A percentile compares a stretch with the other conserved stretches of the same genome.
Conservation (phyloP, 2,113 vertebrate species). For the Tupaia chinensis region DNA sequence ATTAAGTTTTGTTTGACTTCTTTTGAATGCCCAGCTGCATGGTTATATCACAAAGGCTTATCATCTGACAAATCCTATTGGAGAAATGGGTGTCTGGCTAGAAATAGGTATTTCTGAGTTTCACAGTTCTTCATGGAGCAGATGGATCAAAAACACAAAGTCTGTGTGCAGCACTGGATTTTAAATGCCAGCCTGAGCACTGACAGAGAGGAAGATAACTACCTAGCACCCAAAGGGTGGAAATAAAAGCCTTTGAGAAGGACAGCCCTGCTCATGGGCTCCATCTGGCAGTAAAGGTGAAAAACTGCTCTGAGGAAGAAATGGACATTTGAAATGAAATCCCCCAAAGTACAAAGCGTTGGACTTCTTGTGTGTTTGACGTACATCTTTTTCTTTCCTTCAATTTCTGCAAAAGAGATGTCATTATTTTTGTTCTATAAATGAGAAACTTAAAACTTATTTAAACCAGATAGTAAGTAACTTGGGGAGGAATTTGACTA, state of each 20-base stretch:
- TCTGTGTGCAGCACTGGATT: constrained; percentile 61
- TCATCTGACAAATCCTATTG: constrained; percentile 53
- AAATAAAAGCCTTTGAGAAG: constrained; percentile 38
- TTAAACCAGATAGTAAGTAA: not conserved
- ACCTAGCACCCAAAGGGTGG: constrained; percentile 28
- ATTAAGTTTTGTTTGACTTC: constrained; percentile 41
- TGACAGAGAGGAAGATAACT: constrained; percentile 47
- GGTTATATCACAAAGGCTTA: constrained; percentile 54
- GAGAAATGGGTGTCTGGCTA: constrained; percentile 70
- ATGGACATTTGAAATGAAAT: not conserved
- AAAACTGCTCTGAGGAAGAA: constrained; percentile 41
- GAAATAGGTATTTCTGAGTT: constrained; percentile 75
- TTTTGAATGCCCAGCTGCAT: constrained; percentile 28
- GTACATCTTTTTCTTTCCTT: not conserved
- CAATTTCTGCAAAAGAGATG: not conserved
- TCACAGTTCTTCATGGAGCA: constrained; percentile 78
- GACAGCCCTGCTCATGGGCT: constrained; percentile 9
- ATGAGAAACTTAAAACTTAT: not conserved
- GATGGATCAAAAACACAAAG: constrained; percentile 75
- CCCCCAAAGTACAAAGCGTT: not conserved
- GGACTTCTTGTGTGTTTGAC: not conserved
- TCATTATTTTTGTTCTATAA: not conserved
- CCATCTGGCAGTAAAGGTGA: constrained; percentile 66
- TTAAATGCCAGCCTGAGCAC: constrained; percentile 75
- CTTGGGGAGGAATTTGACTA: not conserved